Percentiles rank a stretch among this genome's conserved stretches.
Evolutionary conservation across 2,113 vertebrate genomes (phyloP).

Genomic region (Cisticola juncidis): DNA sequence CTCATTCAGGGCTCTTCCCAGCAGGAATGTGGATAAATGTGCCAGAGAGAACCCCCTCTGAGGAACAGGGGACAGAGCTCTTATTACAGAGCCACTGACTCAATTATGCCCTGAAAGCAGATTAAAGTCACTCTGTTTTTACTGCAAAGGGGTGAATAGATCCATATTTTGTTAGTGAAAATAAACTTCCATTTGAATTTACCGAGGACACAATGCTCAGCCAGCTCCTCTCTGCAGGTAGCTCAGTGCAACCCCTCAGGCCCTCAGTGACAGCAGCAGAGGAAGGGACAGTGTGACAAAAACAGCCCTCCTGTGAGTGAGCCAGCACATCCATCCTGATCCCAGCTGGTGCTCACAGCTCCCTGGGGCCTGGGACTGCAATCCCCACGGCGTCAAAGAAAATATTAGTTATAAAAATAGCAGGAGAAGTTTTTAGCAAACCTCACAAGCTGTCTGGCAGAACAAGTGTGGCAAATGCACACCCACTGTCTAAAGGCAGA

Average conservation of each 20-base stretch:
- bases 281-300: neutral
- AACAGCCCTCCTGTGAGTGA: neutral
- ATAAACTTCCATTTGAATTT: neutral
- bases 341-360: neutral
- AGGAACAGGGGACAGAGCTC: slow-evolving; percentile 20
- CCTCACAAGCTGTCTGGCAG: neutral
- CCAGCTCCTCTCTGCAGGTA: neutral
- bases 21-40: neutral
- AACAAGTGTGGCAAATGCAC: neutral
- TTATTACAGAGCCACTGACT: slow-evolving; percentile 3
- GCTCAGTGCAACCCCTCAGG: neutral
- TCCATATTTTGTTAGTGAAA: neutral
- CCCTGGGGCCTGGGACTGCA: neutral
- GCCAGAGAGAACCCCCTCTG: slow-evolving; percentile 38
- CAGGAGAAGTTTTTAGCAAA: neutral
- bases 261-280: neutral
- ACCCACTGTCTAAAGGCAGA: neutral
- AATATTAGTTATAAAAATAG: neutral
- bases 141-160: neutral
- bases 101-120: neutral
- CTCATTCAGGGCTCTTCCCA: slow-evolving; percentile 10
- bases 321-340: neutral
- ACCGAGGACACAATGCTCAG: neutral
- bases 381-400: rapidly evolving
- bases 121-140: neutral